Base-by-base conservation (phyloP, 2,113 vertebrate genomes). In the Orycteropus afer region DNA sequence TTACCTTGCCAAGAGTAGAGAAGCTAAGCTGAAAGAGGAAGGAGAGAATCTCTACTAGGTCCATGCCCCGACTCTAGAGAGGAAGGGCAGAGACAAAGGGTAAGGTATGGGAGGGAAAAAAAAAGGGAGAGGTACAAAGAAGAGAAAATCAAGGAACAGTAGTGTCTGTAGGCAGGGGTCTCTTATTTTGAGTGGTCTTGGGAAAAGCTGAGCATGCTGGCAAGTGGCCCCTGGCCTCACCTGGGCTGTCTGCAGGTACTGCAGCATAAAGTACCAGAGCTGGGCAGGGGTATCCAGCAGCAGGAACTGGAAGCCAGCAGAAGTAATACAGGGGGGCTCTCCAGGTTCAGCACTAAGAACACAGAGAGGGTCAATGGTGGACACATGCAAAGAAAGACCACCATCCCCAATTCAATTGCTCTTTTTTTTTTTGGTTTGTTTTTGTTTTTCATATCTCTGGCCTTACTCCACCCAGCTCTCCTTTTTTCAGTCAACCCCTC, bases 1-100 rank as follows among this genome's bases (percentile, higher is more conserved):
- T 98, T 92, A 99, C 99, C 98, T 99, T 98, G 97, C 99, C 99
- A 6, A 99, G 98, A 40, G 99, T 99, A 27, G 99, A 99, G 95
- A 99, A 99, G 93, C 99, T 99, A 94, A 99, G 98, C 98, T 99
- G 99, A 98, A 99, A 99, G 87, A 99, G 98, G 97, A 99, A 99
- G 25, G 99, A 99, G 67, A 99, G 97, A 86, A 99, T 99, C 97
- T 99, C 99, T 94, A 99, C 99, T 57, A 99, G 98, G 92, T 99
- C 99, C 99, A 99, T 99, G 40, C 99, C 99, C 93, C 99, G 98
- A 59, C 99, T 98, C 99, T 99, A 59, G 80, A 40, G 92, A 89
- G 40, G 65, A 87, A 89, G 27, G 3, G 84, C 47, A 85, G n/a
- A 80, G 49, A 51, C 40, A 61, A 27, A 13, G 22, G 5, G 34